These are phyloP conservation scores for Brachionus rotundiformis DNA, from an alignment of 1,140 invertebrate species.

Conservation along the genomic window DNA sequence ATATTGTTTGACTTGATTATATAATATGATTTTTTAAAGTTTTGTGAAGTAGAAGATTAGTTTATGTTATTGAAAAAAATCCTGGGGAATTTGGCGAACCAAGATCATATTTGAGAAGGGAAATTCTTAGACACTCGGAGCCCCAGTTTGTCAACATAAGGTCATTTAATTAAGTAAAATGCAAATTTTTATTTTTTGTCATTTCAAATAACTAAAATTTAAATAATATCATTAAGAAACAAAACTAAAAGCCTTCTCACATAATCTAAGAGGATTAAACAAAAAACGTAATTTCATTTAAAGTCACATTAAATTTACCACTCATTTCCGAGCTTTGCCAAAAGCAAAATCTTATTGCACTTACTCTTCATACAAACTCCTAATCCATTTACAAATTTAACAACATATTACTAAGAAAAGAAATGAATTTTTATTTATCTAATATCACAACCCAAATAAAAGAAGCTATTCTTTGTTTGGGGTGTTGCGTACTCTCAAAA, in stretches of 20 bases:
- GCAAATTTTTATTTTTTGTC: not conserved
- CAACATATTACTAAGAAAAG: constrained; percentile 1
- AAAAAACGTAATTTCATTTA: constrained; percentile 5
- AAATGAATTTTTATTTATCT: not conserved
- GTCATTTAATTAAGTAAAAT: not conserved
- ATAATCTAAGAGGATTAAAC: constrained; percentile 19
- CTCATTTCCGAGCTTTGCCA: not conserved
- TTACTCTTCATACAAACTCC: not conserved
- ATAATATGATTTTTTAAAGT: no score
- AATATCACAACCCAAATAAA: not conserved
- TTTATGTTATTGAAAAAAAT: not conserved
- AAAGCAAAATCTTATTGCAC: not conserved
- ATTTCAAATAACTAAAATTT: not conserved
- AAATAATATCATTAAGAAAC: constrained; percentile 17
- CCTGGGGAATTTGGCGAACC: no score
- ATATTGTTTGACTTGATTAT: no score
- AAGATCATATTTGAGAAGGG: no score
- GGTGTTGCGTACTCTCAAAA: not conserved
- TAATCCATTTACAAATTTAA: constrained; percentile 21
- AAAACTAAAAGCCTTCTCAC: not conserved
- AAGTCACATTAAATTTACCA: constrained; percentile 11
- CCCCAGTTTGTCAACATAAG: not conserved
- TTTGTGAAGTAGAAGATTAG: not conserved
- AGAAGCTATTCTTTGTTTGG: not conserved
- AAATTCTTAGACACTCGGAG: not conserved